Conservation (phyloP, 2,888 invertebrate species). For the Gastrophysa polygoni region DNA sequence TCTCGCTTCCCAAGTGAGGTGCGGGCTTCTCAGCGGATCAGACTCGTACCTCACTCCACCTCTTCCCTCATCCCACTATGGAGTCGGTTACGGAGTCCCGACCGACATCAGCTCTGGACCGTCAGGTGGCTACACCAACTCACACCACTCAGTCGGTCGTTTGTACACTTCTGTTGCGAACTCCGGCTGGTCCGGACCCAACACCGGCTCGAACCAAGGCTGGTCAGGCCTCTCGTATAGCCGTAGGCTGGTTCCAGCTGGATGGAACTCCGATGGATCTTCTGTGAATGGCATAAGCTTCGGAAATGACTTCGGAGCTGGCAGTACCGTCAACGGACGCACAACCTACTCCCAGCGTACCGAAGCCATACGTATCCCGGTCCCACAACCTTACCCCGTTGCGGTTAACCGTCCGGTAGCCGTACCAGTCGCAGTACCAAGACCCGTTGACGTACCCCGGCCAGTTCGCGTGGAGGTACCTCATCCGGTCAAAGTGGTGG, state of each 20-base stretch:
- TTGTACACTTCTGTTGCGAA: neutral
- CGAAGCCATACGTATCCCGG: slow-evolving; percentile 44
- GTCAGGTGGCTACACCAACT: neutral
- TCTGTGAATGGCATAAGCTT: neutral
- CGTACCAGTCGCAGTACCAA: slow-evolving; percentile 48
- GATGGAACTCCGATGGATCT: neutral
- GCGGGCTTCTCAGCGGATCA: slow-evolving; percentile 42
- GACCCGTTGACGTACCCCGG: slow-evolving; percentile 49
- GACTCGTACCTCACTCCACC: slow-evolving; percentile 43
- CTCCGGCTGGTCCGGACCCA: neutral
- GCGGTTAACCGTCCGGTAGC: slow-evolving; percentile 45
- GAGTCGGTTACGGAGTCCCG: slow-evolving; percentile 39
- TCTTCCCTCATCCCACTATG: slow-evolving; percentile 32
- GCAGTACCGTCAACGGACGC: slow-evolving; percentile 34
- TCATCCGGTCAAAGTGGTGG: slow-evolving; percentile 47
- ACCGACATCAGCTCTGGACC: slow-evolving; percentile 3
- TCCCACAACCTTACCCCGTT: slow-evolving; percentile 49
- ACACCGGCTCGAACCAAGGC: neutral
- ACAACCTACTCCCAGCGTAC: slow-evolving; percentile 48
- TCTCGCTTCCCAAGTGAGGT: slow-evolving; percentile 38
- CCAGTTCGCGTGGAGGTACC: slow-evolving; percentile 50
- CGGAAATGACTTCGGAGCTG: neutral
- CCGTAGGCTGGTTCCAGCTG: too few relatives aligned
- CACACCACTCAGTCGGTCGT: neutral
- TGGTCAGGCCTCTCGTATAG: neutral